Percentiles rank a stretch among this genome's conserved stretches.
phyloP scores from a whole-genome alignment of 2,888 invertebrate genomes.

The Pyrochroa serraticornis region DNA sequence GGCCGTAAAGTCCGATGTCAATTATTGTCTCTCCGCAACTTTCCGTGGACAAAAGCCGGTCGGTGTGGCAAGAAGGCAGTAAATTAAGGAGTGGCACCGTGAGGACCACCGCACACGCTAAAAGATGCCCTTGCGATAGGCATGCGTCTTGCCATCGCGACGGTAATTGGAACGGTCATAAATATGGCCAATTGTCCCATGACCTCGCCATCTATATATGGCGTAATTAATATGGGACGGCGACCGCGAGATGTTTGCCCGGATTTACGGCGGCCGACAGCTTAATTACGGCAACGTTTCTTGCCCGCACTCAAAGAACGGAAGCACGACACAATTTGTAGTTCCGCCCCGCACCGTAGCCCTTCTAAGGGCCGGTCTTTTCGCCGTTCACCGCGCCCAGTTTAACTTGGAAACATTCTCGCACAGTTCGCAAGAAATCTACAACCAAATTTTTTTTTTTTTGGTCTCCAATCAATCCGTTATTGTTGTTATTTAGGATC shows the following conservation, averaged over 20 bases:
- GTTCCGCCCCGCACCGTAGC: no score
- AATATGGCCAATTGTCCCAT: constrained; percentile 42
- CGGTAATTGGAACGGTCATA: constrained; percentile 33
- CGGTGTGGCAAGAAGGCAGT: constrained; percentile 43
- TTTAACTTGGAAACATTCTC: no score
- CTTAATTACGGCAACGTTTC: constrained; percentile 36
- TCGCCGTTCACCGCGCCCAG: no score
- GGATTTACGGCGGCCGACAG: constrained; percentile 33
- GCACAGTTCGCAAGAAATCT: no score
- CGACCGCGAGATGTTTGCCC: constrained; percentile 18
- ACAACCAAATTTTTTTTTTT: no score
- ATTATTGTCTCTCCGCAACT: constrained; percentile 46
- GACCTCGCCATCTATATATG: constrained; percentile 42
- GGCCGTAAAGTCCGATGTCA: constrained; percentile 49
- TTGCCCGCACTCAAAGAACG: not conserved
- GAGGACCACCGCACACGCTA: constrained; percentile 52
- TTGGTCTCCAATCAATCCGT: no score
- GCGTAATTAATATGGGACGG: constrained; percentile 46
- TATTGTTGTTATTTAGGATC: no score
- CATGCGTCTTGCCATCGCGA: constrained; percentile 44
- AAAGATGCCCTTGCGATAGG: constrained; percentile 45
- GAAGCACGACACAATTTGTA: no score
- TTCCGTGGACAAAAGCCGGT: constrained; percentile 49
- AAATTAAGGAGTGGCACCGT: constrained; percentile 50
- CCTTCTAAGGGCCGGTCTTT: no score